A percentile compares a stretch with the other conserved stretches of the same genome.
Evolutionary conservation across 2,113 vertebrate genomes (phyloP).

Genomic region (Erinaceus europaeus): DNA sequence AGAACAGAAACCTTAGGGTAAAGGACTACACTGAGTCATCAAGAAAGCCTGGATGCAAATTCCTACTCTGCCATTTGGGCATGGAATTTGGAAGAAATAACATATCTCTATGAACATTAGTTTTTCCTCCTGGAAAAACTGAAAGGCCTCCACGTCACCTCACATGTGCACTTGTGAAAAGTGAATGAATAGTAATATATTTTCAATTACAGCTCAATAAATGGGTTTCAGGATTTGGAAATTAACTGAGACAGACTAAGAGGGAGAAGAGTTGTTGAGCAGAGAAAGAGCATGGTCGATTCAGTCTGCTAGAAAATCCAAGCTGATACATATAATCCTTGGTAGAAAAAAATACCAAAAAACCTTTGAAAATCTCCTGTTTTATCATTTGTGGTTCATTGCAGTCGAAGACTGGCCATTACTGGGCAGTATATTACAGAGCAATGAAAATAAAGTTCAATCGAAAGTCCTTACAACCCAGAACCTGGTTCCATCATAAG

Average conservation of each 20-base stretch:
- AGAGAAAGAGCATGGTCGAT: accelerated
- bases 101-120: not conserved
- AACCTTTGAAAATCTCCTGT: not conserved
- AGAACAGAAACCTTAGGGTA: too few species aligned
- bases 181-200: too few species aligned
- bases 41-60: not conserved
- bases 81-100: not conserved
- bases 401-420: accelerated
- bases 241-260: too few species aligned
- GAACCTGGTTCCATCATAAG: not conserved
- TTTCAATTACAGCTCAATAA: too few species aligned
- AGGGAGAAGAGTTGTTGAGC: too few species aligned
- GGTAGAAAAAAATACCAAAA: not conserved
- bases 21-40: not conserved
- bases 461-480: not conserved
- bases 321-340: accelerated
- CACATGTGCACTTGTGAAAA: too few species aligned
- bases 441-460: not conserved
- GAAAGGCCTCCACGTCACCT: too few species aligned
- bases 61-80: not conserved
- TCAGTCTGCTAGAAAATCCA: not conserved
- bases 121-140: too few species aligned
- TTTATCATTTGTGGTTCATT: not conserved
- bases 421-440: accelerated
- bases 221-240: too few species aligned